Conservation (phyloP, 2,797 vertebrate genomes). For the Cyprinella venusta region DNA sequence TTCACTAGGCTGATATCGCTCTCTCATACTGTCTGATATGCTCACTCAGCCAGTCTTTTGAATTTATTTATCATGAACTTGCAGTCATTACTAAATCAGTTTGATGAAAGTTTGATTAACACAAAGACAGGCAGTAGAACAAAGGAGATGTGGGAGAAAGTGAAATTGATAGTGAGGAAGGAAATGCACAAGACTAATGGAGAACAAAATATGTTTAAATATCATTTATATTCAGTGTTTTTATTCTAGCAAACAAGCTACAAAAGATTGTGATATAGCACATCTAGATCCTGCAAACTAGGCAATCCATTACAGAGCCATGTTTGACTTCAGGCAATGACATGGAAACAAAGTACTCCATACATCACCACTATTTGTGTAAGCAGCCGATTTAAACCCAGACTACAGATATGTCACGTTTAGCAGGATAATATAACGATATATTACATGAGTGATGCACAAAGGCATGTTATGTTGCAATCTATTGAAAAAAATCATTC, state of each 20-base stretch:
- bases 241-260: background rate
- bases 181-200: background rate
- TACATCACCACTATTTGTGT: conserved; percentile 8
- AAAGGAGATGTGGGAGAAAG: background rate
- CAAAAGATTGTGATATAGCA: background rate
- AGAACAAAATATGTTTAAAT: background rate
- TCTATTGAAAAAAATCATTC: background rate
- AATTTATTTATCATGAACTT: background rate
- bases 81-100: background rate
- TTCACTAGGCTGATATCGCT: conserved; percentile 23
- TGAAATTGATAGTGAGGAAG: background rate
- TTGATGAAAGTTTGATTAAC: background rate
- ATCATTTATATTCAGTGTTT: background rate
- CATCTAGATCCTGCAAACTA: background rate
- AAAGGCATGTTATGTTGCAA: background rate
- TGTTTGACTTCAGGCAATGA: background rate
- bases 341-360: conserved; percentile 14
- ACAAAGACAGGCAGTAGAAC: background rate
- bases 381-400: conserved; percentile 1
- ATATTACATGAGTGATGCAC: background rate
- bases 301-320: conserved; percentile 20
- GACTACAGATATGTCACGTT: conserved; percentile 4
- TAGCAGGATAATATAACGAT: background rate
- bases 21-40: conserved; percentile 33
- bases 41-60: background rate